phyloP scores from a whole-genome alignment of 1,140 invertebrate species.

The Aphis gossypii region DNA sequence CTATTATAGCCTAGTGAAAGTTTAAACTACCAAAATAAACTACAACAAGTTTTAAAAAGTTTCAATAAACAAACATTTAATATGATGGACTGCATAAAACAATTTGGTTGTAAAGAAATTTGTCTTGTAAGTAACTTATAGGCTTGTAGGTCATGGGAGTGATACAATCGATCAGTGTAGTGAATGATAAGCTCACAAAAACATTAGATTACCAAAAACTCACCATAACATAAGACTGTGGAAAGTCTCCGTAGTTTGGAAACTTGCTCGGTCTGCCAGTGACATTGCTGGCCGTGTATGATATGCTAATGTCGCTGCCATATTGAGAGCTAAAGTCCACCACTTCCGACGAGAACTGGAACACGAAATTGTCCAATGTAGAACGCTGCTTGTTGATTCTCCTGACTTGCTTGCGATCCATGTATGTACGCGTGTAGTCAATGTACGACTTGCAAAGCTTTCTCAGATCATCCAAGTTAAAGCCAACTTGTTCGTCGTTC shows the following conservation, averaged over 20 bases:
- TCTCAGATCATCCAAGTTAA: neutral
- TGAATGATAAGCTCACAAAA: neutral
- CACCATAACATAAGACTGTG: conserved; percentile 88
- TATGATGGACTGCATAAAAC: neutral
- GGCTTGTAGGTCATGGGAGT: neutral
- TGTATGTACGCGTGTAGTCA: conserved; percentile 24
- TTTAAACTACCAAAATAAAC: too few relatives aligned
- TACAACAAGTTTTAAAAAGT: neutral
- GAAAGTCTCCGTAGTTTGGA: conserved; percentile 88
- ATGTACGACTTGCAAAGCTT: conserved; percentile 28
- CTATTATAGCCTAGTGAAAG: too few relatives aligned
- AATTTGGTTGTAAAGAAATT: neutral
- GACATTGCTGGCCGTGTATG: conserved; percentile 86
- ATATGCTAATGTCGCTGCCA: conserved; percentile 84
- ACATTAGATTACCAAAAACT: conserved; percentile 60
- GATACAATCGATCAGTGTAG: neutral
- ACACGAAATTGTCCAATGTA: neutral
- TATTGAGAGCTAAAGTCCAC: conserved; percentile 89
- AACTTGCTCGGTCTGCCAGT: conserved; percentile 82
- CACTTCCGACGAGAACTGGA: conserved; percentile 74
- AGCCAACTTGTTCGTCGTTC: conserved; percentile 28
- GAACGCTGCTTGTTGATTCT: neutral
- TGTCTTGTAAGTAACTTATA: too few relatives aligned
- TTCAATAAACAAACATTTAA: neutral
- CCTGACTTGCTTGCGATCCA: neutral